These are phyloP conservation scores for Montipora cactus DNA, from an alignment of 64 coral and sea anemone genomes.

Conservation along the genomic window DNA sequence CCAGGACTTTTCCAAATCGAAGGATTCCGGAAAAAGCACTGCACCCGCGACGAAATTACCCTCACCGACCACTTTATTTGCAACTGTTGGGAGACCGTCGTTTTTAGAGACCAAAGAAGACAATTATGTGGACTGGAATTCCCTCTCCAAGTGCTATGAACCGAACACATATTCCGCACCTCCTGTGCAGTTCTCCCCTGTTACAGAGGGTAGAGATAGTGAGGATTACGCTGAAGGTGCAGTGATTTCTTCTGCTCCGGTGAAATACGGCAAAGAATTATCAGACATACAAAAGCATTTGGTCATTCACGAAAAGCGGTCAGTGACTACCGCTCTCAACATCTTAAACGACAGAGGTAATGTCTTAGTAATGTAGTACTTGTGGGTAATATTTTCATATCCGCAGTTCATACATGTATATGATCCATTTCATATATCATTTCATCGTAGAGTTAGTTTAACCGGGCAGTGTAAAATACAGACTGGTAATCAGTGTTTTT, in stretches of 20 bases:
- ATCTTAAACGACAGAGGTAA: slow-evolving; percentile 48
- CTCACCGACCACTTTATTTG: slow-evolving; percentile 91
- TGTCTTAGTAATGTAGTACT: too few relatives aligned
- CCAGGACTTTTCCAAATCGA: neutral
- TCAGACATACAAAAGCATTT: slow-evolving; percentile 94
- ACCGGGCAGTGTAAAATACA: too few relatives aligned
- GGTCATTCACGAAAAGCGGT: slow-evolving; percentile 86
- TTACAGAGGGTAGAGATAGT: slow-evolving; percentile 56
- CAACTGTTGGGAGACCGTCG: slow-evolving; percentile 86
- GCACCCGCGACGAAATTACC: slow-evolving; percentile 73
- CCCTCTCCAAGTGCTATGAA: slow-evolving; percentile 86
- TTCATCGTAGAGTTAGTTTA: too few relatives aligned
- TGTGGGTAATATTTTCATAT: too few relatives aligned
- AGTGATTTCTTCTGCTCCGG: slow-evolving; percentile 77
- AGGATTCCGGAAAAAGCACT: slow-evolving; percentile 16
- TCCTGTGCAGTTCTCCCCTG: slow-evolving; percentile 58
- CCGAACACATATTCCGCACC: slow-evolving; percentile 76
- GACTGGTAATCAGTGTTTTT: too few relatives aligned
- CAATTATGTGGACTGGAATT: slow-evolving; percentile 84
- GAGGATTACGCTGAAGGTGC: slow-evolving; percentile 80
- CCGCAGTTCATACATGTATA: too few relatives aligned
- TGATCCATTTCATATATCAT: too few relatives aligned
- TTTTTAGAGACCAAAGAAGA: slow-evolving; percentile 88
- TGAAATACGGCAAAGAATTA: slow-evolving; percentile 94
- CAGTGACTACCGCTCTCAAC: slow-evolving; percentile 36